Base-by-base conservation (phyloP, 2,797 vertebrate species). In the Sebastes hubbsi region DNA sequence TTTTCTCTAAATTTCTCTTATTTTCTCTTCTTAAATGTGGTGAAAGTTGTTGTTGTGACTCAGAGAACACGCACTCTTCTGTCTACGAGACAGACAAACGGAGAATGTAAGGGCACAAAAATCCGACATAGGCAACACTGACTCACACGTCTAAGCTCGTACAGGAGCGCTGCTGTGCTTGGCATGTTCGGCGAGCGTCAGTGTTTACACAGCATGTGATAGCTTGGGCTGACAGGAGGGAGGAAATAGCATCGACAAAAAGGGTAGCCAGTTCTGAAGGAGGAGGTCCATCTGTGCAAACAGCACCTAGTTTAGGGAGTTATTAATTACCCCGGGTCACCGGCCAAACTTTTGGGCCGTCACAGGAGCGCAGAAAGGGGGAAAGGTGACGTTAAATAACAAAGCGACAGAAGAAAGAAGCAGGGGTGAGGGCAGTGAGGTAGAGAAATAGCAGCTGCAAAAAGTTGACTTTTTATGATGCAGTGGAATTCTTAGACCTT, bases 221-320 rank as follows among this genome's bases (percentile, higher is more conserved):
- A 91, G 91, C 88, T 87, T 83, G 61, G 72, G 87, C 83, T 77
- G 78, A 88, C 75, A 11, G 81, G 64, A 80, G 81, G 86, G 74
- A 92, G 89, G 90, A 94, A 94, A 93, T 84, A 84, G 88, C 89
- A 80, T 80, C 42, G 58, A 64, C 75, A 68, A 85, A 94, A 94
- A 85, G 82, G 81, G 85, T 88, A 89, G 89, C 88, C 89, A 81
- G 89, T 94, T 93, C 86, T 88, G 86, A 90, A 92, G 89, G 85
- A 90, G 83, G 85, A 81, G 75, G 83, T 88, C 90, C 95, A 93
- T 94, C 95, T 93, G 93, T 94, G 64, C 84, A 96, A 96, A 96
- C 93, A 96, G 65, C 71, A 85, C 81, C 90, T 92, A 65, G 38
- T 93, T 91, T 92, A 67, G 72, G 84, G 88, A 89, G 85, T 89